Conservation (phyloP, 2,113 vertebrate species). For the Mixornis gularis region DNA sequence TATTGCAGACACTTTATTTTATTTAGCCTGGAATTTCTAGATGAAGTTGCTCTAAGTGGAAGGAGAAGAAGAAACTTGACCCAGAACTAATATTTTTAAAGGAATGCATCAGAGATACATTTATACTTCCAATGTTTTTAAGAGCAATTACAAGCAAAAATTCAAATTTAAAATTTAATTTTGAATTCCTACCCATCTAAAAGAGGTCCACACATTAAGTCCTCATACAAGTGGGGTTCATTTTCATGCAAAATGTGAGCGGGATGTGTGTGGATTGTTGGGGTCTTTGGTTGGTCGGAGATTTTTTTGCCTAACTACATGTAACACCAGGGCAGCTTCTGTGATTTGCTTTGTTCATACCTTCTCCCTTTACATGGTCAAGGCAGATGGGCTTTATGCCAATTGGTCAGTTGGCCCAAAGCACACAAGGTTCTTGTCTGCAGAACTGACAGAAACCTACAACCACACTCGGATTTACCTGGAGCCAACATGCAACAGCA, state of each 20-base stretch:
- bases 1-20: constrained; percentile 9
- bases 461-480: not conserved
- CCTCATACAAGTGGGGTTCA: not conserved
- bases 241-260: not conserved
- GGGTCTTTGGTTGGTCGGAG: not conserved
- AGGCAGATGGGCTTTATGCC: not conserved
- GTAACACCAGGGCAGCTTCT: not conserved
- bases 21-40: constrained; percentile 4
- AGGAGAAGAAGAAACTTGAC: not conserved
- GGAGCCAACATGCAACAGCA: not conserved
- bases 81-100: not conserved
- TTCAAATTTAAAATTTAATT: not conserved
- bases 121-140: not conserved
- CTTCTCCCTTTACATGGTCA: not conserved
- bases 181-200: not conserved
- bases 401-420: not conserved
- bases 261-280: not conserved
- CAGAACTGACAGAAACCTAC: not conserved
- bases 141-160: not conserved
- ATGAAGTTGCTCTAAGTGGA: not conserved
- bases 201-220: not conserved
- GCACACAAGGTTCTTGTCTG: not conserved
- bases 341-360: not conserved
- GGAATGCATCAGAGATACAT: not conserved
- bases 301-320: not conserved